phyloP scores from a whole-genome alignment of 1,140 invertebrate species.

The Ostrea edulis region DNA sequence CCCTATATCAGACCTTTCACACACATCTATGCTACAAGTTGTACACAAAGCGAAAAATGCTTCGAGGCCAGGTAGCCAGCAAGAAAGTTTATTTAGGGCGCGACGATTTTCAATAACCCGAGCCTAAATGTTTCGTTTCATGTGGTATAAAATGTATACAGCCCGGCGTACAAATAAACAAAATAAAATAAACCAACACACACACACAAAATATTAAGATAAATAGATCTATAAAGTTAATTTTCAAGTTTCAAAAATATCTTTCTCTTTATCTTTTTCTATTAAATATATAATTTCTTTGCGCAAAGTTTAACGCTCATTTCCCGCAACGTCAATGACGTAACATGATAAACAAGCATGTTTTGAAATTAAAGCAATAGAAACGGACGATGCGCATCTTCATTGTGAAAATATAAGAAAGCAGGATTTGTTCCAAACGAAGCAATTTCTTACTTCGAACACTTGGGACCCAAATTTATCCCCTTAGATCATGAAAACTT shows the following conservation, averaged over 20 bases:
- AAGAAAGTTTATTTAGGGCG: slow-evolving; percentile 8
- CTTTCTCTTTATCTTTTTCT: too few relatives aligned
- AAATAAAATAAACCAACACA: too few relatives aligned
- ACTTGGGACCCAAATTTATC: background rate
- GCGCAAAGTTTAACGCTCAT: background rate
- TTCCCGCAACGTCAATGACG: background rate
- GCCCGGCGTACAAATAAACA: too few relatives aligned
- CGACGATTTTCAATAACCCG: background rate
- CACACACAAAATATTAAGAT: too few relatives aligned
- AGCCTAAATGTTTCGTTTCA: background rate
- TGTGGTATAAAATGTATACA: too few relatives aligned
- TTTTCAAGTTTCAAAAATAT: too few relatives aligned
- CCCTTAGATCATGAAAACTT: background rate
- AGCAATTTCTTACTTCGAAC: background rate
- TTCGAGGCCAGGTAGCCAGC: too few relatives aligned
- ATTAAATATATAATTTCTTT: too few relatives aligned
- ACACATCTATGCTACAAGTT: too few relatives aligned
- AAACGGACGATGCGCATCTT: background rate
- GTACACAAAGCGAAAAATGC: too few relatives aligned
- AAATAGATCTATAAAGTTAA: too few relatives aligned
- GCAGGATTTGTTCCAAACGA: background rate
- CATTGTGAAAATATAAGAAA: background rate
- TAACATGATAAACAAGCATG: slow-evolving; percentile 24
- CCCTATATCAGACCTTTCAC: too few relatives aligned
- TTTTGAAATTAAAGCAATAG: background rate